A percentile compares a stretch with the other conserved stretches of the same genome.
phyloP scores from a whole-genome alignment of 1,140 invertebrate species.

The Sinonovacula constricta region DNA sequence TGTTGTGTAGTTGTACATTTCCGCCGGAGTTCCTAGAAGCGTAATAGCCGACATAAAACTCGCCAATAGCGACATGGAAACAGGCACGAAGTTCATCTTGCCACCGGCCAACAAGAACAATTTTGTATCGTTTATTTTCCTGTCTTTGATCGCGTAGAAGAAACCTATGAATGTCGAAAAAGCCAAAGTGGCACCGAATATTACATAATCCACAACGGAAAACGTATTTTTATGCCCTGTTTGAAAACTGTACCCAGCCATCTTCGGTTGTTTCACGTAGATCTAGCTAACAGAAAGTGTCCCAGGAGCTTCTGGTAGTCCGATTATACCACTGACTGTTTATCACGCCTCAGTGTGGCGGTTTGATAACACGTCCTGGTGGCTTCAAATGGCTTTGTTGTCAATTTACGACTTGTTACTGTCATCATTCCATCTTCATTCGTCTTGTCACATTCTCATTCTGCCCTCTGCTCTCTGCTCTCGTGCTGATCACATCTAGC shows the following conservation, averaged over 20 bases:
- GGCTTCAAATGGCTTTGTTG: too few species aligned
- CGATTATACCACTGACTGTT: too few species aligned
- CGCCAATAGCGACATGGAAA: constrained; percentile 72
- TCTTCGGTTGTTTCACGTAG: too few species aligned
- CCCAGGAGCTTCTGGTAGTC: too few species aligned
- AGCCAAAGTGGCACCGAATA: constrained; percentile 56
- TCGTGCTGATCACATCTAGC: too few species aligned
- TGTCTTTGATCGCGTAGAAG: constrained; percentile 89
- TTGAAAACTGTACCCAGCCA: constrained; percentile 55
- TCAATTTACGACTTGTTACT: too few species aligned
- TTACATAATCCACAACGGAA: constrained; percentile 59
- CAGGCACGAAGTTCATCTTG: constrained; percentile 84
- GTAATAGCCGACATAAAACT: constrained; percentile 97
- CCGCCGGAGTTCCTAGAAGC: constrained; percentile 83
- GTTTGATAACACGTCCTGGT: too few species aligned
- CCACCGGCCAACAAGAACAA: constrained; percentile 86
- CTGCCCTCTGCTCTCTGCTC: too few species aligned
- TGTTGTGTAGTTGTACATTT: constrained; percentile 70
- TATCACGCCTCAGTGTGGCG: too few species aligned
- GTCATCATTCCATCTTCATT: too few species aligned
- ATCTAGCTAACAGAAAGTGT: too few species aligned
- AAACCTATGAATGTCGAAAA: constrained; percentile 84
- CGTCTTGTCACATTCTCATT: too few species aligned
- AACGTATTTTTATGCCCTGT: constrained; percentile 56
- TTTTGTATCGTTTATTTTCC: constrained; percentile 83